Evolutionary conservation across 2,113 vertebrate species (phyloP).

Genomic region (Origma solitaria): DNA sequence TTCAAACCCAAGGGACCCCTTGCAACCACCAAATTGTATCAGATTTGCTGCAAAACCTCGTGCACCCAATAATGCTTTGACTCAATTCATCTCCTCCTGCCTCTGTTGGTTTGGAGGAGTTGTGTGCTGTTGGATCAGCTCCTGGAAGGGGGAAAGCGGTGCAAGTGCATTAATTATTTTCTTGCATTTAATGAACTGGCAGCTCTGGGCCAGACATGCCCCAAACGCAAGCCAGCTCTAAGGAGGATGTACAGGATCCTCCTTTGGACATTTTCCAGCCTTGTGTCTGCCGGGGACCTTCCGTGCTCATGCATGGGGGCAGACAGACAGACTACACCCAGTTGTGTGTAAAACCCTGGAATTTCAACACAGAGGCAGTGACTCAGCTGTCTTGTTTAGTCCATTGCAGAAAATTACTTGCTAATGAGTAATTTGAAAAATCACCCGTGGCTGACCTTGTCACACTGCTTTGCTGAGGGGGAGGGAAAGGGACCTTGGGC

Average conservation of each 20-base stretch:
- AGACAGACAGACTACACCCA: background rate
- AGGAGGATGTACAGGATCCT: background rate
- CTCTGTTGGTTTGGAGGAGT: background rate
- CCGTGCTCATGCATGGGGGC: accelerated
- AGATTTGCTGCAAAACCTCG: background rate
- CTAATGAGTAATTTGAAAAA: background rate
- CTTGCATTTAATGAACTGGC: background rate
- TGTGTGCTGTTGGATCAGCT: background rate
- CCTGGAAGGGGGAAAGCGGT: too few relatives aligned
- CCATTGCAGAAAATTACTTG: background rate
- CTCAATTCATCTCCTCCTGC: background rate
- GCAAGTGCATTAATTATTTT: background rate
- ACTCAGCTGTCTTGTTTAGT: background rate
- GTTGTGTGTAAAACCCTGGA: background rate
- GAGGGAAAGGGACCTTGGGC: background rate
- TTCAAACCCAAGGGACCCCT: background rate
- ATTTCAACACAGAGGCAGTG: background rate
- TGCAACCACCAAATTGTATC: background rate
- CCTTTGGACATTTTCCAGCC: background rate
- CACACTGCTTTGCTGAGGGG: background rate
- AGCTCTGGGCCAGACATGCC: background rate
- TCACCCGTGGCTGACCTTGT: background rate
- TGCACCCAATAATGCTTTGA: background rate
- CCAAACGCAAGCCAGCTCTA: background rate
- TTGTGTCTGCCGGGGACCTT: accelerated